Evolutionary conservation across 2,797 vertebrate species (phyloP).

Genomic region (Alcedo atthis): DNA sequence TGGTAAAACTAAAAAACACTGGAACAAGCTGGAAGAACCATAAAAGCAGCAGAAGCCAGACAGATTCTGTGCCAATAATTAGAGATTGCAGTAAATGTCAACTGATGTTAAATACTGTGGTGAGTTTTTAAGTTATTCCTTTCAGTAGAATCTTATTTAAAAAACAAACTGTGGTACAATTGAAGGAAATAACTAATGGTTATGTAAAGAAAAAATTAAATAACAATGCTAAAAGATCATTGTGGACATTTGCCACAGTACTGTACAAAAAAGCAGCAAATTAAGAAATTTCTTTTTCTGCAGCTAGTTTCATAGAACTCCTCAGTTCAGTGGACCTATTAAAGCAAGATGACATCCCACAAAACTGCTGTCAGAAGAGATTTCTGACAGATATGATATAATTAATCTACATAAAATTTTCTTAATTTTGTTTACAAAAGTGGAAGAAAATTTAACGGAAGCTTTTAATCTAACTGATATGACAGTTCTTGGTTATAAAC

Average conservation of each 20-base stretch:
- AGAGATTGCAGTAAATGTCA: constrained; percentile 72
- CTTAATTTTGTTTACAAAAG: background rate
- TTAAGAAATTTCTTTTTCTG: constrained; percentile 3
- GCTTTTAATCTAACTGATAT: background rate
- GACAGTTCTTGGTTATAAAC: background rate
- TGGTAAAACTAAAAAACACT: constrained; percentile 53
- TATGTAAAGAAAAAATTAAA: constrained; percentile 67
- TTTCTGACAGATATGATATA: background rate
- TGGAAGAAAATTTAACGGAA: background rate
- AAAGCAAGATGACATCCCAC: constrained; percentile 7
- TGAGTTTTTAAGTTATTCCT: constrained; percentile 65
- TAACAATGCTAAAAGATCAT: constrained; percentile 48
- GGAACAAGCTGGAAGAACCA: constrained; percentile 62
- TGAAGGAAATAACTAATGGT: constrained; percentile 72
- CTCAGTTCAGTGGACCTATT: background rate
- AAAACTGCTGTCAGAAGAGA: background rate
- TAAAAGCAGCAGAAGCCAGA: constrained; percentile 71
- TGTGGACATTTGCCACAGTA: constrained; percentile 42
- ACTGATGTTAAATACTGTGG: constrained; percentile 70
- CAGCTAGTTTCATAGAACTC: background rate
- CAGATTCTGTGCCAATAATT: constrained; percentile 69
- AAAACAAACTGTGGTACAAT: constrained; percentile 68
- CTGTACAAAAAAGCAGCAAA: constrained; percentile 26
- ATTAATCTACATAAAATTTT: background rate
- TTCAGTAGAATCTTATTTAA: constrained; percentile 59